A percentile compares a stretch with the other conserved stretches of the same genome.
These are phyloP conservation scores for Diorhabda carinulata DNA, from an alignment of 1,140 invertebrate genomes.

Conservation along the genomic window DNA sequence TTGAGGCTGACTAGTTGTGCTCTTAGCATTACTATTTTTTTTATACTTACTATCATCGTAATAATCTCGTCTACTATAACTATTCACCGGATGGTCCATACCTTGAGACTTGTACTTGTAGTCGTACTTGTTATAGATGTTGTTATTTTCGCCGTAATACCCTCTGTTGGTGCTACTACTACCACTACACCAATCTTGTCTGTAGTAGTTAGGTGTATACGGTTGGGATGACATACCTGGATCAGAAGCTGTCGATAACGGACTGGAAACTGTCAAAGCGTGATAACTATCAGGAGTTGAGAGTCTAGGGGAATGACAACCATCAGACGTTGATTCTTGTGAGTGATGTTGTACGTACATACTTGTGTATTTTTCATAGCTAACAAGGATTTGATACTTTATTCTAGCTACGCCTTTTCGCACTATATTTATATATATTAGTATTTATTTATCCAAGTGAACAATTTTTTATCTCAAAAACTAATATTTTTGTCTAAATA, in stretches of 20 bases:
- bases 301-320: constrained; percentile 40
- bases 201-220: constrained; percentile 41
- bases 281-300: constrained; percentile 41
- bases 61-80: constrained; percentile 34
- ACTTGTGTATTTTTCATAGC: constrained; percentile 2
- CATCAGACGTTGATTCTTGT: constrained; percentile 38
- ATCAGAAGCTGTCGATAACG: constrained; percentile 36
- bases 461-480: no score
- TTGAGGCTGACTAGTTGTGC: constrained; percentile 31
- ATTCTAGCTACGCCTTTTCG: no score
- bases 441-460: no score
- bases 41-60: constrained; percentile 35
- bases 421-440: no score
- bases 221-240: constrained; percentile 44
- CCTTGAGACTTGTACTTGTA: constrained; percentile 30
- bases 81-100: constrained; percentile 16
- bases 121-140: constrained; percentile 41
- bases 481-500: no score
- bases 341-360: constrained; percentile 33
- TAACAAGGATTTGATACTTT: no score
- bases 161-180: constrained; percentile 20
- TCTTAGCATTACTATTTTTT: constrained; percentile 23
- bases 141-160: constrained; percentile 45
- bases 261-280: constrained; percentile 37
- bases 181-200: constrained; percentile 23